A percentile compares a stretch with the other conserved stretches of the same genome.
Evolutionary conservation across 2,113 vertebrate species (phyloP).

Genomic region (Phyllostomus discolor): DNA sequence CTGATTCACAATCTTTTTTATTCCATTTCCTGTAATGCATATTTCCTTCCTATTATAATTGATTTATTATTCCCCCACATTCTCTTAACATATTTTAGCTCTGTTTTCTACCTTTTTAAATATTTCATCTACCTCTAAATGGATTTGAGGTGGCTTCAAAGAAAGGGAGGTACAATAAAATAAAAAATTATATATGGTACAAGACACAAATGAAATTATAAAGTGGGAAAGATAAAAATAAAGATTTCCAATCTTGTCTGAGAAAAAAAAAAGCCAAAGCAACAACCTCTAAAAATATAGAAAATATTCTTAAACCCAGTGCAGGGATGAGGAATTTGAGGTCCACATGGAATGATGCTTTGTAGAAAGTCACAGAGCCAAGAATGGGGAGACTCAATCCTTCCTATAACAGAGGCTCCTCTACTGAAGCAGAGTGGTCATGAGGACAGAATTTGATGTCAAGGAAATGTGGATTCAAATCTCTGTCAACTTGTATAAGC

Average conservation of each 20-base stretch:
- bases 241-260: neutral
- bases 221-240: neutral
- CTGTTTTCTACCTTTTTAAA: conserved; percentile 2
- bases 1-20: neutral
- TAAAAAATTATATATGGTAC: neutral
- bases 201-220: neutral
- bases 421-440: neutral
- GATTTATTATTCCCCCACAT: neutral
- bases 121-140: neutral
- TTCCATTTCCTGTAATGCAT: neutral
- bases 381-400: neutral
- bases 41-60: neutral
- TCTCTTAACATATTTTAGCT: neutral
- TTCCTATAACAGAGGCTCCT: neutral
- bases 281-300: neutral
- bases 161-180: neutral
- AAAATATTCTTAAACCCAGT: neutral
- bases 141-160: neutral
- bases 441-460: neutral
- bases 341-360: neutral
- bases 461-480: neutral
- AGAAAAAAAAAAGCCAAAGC: neutral
- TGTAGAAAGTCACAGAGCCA: neutral
- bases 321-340: neutral
- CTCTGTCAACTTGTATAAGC: neutral